Evolutionary conservation across 2,113 vertebrate species (phyloP).

Genomic region (Rhinolophus sinicus): DNA sequence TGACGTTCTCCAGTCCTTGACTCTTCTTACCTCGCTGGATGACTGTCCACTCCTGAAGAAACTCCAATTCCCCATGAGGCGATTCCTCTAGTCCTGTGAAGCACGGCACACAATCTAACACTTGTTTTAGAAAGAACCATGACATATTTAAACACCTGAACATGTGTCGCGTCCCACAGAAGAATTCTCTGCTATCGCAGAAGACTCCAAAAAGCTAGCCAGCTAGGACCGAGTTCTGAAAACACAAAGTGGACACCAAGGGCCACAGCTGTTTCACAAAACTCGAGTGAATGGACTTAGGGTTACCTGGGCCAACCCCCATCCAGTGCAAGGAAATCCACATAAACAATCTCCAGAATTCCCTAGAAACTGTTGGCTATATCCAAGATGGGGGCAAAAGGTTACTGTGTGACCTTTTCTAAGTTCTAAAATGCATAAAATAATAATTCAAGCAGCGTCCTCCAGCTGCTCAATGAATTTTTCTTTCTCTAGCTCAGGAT

Average conservation of each 20-base stretch:
- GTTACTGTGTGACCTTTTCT: not conserved
- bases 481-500: not conserved
- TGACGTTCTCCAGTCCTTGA: not conserved
- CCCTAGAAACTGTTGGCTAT: not conserved
- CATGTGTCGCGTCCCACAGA: not conserved
- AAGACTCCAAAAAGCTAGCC: not conserved
- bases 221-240: not conserved
- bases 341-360: conserved; percentile 26
- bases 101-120: not conserved
- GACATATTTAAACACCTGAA: not conserved
- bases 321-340: not conserved
- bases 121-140: not conserved
- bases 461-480: not conserved
- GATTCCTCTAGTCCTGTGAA: not conserved
- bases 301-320: not conserved
- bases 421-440: not conserved
- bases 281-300: not conserved
- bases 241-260: not conserved
- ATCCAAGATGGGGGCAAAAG: not conserved
- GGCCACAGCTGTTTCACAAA: not conserved
- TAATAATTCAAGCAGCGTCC: not conserved
- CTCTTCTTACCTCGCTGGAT: not conserved
- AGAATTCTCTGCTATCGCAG: not conserved
- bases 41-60: not conserved
- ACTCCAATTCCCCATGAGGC: not conserved